A percentile compares a stretch with the other conserved stretches of the same genome.
Evolutionary conservation across 2,797 vertebrate genomes (phyloP).

Genomic region (Chlorospingus semifuscus): DNA sequence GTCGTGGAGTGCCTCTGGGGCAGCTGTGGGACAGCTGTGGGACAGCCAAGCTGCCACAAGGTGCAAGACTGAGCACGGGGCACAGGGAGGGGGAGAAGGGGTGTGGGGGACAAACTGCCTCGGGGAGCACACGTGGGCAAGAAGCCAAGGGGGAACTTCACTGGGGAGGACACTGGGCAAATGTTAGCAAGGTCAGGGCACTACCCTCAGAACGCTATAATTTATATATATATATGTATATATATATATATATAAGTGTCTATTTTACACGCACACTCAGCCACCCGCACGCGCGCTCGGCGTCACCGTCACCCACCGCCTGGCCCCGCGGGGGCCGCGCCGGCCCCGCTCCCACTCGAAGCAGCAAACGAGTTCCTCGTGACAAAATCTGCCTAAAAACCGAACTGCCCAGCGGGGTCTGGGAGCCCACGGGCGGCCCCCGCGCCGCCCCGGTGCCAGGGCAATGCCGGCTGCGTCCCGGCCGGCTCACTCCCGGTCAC

Average conservation of each 20-base stretch:
- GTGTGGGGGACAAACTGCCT: not conserved
- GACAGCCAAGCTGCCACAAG: not conserved
- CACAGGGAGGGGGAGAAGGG: not conserved
- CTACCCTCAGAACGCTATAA: conserved; percentile 64
- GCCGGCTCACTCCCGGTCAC: conserved; percentile 76
- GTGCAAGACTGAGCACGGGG: not conserved
- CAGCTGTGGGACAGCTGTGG: not conserved
- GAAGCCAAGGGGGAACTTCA: conserved; percentile 13
- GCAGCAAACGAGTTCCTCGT: conserved; percentile 44
- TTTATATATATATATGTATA: conserved; percentile 57
- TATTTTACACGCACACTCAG: conserved; percentile 36
- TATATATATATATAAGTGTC: conserved; percentile 5
- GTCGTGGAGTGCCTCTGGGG: not conserved
- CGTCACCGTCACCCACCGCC: conserved; percentile 28
- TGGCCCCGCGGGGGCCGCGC: not conserved
- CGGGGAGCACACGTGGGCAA: not conserved
- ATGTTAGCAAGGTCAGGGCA: conserved; percentile 69
- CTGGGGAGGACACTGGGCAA: not conserved
- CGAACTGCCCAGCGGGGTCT: not conserved
- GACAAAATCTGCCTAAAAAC: conserved; percentile 35
- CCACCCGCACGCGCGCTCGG: not conserved
- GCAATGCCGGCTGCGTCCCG: not conserved
- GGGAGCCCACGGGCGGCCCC: not conserved
- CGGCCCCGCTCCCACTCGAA: conserved; percentile 28
- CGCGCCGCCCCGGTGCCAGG: not conserved